Base-by-base conservation (phyloP, 2,797 vertebrate species). In the Mastacembelus armatus region DNA sequence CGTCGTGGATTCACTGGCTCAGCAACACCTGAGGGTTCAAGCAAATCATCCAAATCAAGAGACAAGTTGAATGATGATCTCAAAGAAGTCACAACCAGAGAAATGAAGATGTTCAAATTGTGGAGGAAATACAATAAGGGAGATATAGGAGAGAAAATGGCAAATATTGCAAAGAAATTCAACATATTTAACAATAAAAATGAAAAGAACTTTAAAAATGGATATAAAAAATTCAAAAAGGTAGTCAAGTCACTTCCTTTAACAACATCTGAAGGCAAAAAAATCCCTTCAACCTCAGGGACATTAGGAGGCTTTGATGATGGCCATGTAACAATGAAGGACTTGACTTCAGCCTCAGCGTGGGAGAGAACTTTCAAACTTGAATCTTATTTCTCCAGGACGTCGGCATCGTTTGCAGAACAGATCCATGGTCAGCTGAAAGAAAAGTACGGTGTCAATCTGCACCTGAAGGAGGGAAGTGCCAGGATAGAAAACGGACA, bases 31-130 rank as follows among this genome's bases (percentile, higher is more conserved):
- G 22, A 90, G 90, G 86, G 0, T 83, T 33, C 35, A 18, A 55
- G 44, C 35, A 12, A 0, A 0, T 0, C n/a, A n/a, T n/a, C n/a
- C n/a, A n/a, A n/a, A n/a, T n/a, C n/a, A n/a, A n/a, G n/a, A n/a
- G n/a, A n/a, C n/a, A n/a, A n/a, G n/a, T n/a, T n/a, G n/a, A n/a
- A n/a, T n/a, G n/a, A n/a, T n/a, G n/a, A n/a, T n/a, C n/a, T n/a
- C n/a, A n/a, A n/a, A n/a, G n/a, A n/a, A 74, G 29, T 15, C 88
- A 88, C 88, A 7, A 78, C 32, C 36, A 80, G 26, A 26, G 24
- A 26, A 26, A 3, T 26, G 4, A 0, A 15, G 1, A 21, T 61
- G 3, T 51, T 67, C 7, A 1, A 0, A 7, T 2, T 6, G 2
- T 85, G 74, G 71, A 3, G 26, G 7, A 0, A 10, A 7, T 26